Conservation (phyloP, 2,113 vertebrate genomes). For the Entelurus aequoreus region DNA sequence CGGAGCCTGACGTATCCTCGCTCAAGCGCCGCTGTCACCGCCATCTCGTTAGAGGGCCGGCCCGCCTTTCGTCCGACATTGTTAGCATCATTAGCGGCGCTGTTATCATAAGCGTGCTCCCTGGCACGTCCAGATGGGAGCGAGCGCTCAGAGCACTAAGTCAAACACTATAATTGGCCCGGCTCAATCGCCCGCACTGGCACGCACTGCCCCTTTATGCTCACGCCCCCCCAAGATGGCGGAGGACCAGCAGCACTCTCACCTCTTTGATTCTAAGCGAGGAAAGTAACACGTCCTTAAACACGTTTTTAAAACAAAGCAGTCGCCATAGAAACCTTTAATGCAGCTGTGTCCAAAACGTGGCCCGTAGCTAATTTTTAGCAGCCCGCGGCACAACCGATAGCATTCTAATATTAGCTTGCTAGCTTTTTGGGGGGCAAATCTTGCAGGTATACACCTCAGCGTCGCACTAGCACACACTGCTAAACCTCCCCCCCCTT, state of each 20-base stretch:
- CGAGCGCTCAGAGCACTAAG: constrained; percentile 45
- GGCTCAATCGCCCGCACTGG: constrained; percentile 37
- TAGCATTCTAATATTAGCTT: no score
- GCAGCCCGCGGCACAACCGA: no score
- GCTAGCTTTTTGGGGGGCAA: no score
- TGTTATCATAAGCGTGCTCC: constrained; percentile 36
- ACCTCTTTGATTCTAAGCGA: background rate
- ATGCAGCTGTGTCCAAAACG: background rate
- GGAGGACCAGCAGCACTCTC: background rate
- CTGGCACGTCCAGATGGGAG: constrained; percentile 44
- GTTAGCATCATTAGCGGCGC: constrained; percentile 42
- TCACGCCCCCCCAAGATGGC: constrained; percentile 14
- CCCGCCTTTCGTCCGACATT: constrained; percentile 16
- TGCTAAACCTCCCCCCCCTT: constrained; percentile 10
- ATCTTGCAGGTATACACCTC: no score
- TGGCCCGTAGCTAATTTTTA: no score
- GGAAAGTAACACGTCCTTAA: background rate
- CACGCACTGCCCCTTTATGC: constrained; percentile 26
- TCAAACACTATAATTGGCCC: constrained; percentile 56
- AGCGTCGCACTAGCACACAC: constrained; percentile 24
- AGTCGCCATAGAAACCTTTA: constrained; percentile 19
- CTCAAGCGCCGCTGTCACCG: background rate
- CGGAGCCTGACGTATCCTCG: constrained; percentile 33
- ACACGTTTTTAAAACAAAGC: constrained; percentile 7
- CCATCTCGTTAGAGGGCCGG: constrained; percentile 11